A percentile compares a stretch with the other conserved stretches of the same genome.
Conservation (phyloP, 2,797 vertebrate species). For the Acanthis flammea region DNA sequence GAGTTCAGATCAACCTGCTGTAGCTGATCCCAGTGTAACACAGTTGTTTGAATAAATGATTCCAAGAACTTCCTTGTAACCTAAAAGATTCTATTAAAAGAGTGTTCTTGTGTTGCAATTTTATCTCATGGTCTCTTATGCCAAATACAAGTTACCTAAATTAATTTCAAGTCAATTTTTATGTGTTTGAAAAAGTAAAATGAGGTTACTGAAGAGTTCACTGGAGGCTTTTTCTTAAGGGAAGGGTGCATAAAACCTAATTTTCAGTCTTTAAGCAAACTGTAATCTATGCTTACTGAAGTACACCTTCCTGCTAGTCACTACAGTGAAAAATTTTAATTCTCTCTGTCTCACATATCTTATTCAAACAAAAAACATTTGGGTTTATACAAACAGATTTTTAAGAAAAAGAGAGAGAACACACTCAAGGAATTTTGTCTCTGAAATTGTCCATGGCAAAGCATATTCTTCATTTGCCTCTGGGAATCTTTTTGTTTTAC, state of each 20-base stretch:
- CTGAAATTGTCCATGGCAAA: not conserved
- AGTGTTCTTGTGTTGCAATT: not conserved
- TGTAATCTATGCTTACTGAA: not conserved
- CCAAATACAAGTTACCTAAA: not conserved
- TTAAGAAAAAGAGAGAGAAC: not conserved
- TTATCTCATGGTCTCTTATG: not conserved
- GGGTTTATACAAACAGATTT: not conserved
- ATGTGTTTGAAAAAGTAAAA: not conserved
- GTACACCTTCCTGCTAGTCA: not conserved
- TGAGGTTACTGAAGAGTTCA: not conserved
- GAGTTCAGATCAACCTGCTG: not conserved
- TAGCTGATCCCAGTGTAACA: not conserved
- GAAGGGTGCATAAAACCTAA: not conserved
- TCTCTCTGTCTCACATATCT: not conserved
- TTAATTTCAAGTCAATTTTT: not conserved
- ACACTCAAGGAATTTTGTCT: not conserved
- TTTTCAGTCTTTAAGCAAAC: not conserved
- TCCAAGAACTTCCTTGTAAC: not conserved
- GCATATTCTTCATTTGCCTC: not conserved
- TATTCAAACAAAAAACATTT: not conserved
- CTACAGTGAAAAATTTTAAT: not conserved
- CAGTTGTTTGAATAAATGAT: not conserved
- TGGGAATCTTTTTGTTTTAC: not conserved
- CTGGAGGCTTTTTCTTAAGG: not conserved
- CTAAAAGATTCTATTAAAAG: not conserved